phyloP scores from a whole-genome alignment of 2,888 invertebrate species.

The Apotomis capreana region DNA sequence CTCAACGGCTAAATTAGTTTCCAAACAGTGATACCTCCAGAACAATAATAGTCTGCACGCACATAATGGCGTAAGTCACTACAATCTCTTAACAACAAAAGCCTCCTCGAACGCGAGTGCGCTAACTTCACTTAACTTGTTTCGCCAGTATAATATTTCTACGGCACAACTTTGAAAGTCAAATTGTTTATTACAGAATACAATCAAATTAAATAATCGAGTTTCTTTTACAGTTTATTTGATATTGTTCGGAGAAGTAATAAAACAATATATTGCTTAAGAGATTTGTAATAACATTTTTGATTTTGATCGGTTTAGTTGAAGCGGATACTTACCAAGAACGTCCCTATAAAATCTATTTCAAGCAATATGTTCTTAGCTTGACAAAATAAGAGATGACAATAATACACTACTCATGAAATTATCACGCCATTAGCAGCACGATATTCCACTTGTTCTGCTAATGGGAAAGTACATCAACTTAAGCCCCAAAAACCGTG shows the following conservation, averaged over 20 bases:
- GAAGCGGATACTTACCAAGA: no score
- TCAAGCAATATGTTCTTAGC: no score
- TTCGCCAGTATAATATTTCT: conserved; percentile 34
- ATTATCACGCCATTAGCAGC: no score
- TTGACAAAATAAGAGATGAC: no score
- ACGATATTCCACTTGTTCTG: no score
- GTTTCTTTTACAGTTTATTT: conserved; percentile 27
- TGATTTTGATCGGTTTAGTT: neutral
- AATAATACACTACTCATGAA: no score
- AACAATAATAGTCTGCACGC: neutral
- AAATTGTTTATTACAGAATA: conserved; percentile 35
- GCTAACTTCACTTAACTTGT: conserved; percentile 33
- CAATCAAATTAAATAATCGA: conserved; percentile 27
- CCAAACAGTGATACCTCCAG: conserved; percentile 35
- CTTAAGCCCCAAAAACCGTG: no score
- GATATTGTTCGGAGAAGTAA: conserved; percentile 1
- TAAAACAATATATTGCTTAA: conserved; percentile 7
- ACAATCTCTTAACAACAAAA: neutral
- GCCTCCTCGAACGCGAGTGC: neutral
- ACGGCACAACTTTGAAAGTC: conserved; percentile 30
- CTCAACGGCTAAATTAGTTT: conserved; percentile 29
- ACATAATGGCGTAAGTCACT: neutral
- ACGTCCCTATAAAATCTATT: no score
- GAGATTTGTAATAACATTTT: neutral
- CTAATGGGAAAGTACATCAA: no score